phyloP scores from a whole-genome alignment of 2,797 vertebrate genomes.

The Eurystomus glaucurus region DNA sequence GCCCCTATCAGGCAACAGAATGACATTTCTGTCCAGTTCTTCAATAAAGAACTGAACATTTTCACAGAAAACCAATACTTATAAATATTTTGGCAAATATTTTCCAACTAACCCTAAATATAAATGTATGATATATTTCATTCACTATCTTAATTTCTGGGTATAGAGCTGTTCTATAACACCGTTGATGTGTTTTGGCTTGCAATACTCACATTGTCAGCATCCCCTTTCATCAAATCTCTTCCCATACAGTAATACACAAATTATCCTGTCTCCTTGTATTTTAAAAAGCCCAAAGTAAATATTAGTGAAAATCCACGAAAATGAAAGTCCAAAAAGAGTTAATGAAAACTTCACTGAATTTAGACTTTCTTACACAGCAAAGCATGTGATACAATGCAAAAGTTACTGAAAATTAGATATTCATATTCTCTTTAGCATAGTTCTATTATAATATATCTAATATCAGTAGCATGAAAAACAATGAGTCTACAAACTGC shows the following conservation, averaged over 20 bases:
- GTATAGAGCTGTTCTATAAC: neutral
- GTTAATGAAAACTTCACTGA: neutral
- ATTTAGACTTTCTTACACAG: neutral
- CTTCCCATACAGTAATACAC: neutral
- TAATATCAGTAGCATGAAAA: neutral
- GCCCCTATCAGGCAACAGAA: neutral
- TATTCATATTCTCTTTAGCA: neutral
- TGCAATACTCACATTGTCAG: neutral
- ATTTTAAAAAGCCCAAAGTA: neutral
- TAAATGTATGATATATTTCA: neutral
- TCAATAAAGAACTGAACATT: neutral
- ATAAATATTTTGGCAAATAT: neutral
- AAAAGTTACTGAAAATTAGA: neutral
- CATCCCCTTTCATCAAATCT: neutral
- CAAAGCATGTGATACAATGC: neutral
- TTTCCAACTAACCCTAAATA: neutral
- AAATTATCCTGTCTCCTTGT: neutral
- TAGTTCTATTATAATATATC: neutral
- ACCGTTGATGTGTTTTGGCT: accelerated
- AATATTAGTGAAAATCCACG: neutral
- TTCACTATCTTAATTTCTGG: neutral
- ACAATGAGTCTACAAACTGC: neutral
- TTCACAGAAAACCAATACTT: neutral
- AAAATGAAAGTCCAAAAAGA: neutral
- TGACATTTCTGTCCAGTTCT: neutral